These are phyloP conservation scores for Brachionus calyciflorus DNA, from an alignment of 1,140 invertebrate species.

Conservation along the genomic window DNA sequence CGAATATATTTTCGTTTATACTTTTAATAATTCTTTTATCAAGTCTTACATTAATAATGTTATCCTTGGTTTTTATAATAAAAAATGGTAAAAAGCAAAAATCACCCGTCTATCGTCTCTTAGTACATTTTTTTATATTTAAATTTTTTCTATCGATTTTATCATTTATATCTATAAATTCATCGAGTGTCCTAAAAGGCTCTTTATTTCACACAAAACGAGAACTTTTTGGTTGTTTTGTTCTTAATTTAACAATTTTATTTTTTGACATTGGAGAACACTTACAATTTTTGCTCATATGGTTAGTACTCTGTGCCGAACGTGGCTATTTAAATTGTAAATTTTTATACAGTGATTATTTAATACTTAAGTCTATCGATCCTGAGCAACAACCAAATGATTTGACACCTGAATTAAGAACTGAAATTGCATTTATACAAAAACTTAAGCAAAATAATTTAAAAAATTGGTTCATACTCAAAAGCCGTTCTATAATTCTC, in stretches of 20 bases:
- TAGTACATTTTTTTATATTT: conserved; percentile 13
- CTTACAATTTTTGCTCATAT: not conserved
- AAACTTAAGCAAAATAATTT: not conserved
- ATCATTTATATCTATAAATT: conserved; percentile 6
- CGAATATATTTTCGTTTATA: not conserved
- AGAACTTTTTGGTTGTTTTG: conserved; percentile 16
- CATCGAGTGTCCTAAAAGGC: not conserved
- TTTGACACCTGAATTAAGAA: not conserved
- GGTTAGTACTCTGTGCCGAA: conserved; percentile 3
- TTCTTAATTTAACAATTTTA: conserved; percentile 8
- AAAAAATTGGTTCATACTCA: not conserved
- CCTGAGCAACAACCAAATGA: too few relatives aligned
- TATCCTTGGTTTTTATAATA: not conserved
- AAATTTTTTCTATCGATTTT: conserved; percentile 16
- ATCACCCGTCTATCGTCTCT: not conserved
- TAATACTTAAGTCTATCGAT: not conserved
- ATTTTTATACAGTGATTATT: conserved; percentile 27
- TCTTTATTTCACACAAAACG: conserved; percentile 16
- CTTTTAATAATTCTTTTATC: not conserved
- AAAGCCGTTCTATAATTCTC: not conserved
- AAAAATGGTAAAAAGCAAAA: not conserved
- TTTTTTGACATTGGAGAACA: conserved; percentile 25
- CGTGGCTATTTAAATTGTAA: not conserved
- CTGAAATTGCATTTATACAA: not conserved
- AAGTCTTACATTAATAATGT: not conserved